These are phyloP conservation scores for Nymphalis c-album DNA, from an alignment of 2,888 invertebrate genomes.

Conservation along the genomic window DNA sequence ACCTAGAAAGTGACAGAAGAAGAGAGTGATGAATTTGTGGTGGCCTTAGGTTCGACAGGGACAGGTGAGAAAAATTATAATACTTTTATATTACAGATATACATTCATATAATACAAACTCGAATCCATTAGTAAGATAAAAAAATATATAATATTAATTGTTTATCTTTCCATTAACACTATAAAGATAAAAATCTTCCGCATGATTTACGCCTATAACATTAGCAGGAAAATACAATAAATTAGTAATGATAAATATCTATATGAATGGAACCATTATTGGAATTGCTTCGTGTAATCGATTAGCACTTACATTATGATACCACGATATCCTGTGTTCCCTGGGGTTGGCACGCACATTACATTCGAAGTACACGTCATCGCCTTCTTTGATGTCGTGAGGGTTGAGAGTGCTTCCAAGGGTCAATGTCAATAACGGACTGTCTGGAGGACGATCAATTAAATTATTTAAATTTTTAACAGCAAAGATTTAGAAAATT, in stretches of 20 bases:
- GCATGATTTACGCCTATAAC: not conserved
- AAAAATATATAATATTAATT: too few species aligned
- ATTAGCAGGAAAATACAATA: slow-evolving; percentile 5
- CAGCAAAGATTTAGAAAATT: not conserved
- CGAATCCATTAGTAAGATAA: too few species aligned
- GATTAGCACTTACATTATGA: slow-evolving; percentile 64
- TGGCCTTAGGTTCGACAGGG: too few species aligned
- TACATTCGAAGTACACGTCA: slow-evolving; percentile 95
- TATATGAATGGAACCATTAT: slow-evolving; percentile 22
- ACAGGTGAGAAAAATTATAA: too few species aligned
- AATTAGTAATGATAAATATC: slow-evolving; percentile 21
- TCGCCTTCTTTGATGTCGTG: slow-evolving; percentile 95
- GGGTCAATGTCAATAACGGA: slow-evolving; percentile 82
- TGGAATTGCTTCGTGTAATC: slow-evolving; percentile 22
- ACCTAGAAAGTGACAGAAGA: too few species aligned
- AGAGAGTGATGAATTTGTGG: too few species aligned
- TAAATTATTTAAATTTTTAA: slow-evolving; percentile 19
- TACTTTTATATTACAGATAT: too few species aligned
- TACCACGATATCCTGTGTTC: slow-evolving; percentile 93
- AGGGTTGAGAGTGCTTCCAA: slow-evolving; percentile 92
- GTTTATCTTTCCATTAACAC: too few species aligned
- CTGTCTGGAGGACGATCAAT: slow-evolving; percentile 55
- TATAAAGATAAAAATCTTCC: too few species aligned
- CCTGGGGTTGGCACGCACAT: slow-evolving; percentile 91
- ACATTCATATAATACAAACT: too few species aligned